phyloP scores from a whole-genome alignment of 2,113 vertebrate genomes.

The Podarcis raffonei region DNA sequence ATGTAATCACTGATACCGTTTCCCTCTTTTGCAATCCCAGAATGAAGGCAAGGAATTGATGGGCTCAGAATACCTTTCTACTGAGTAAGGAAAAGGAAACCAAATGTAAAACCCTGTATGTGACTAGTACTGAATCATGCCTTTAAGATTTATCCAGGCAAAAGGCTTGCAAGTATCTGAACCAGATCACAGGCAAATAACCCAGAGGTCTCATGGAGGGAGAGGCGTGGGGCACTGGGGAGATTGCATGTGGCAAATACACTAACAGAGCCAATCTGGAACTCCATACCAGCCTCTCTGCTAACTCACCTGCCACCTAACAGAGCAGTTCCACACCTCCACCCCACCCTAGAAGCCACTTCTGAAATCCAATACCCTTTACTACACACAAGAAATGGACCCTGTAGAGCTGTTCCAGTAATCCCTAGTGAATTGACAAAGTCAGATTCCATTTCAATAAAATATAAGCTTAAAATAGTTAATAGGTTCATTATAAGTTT shows the following conservation, averaged over 20 bases:
- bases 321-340: too few relatives aligned
- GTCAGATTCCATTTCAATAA: neutral
- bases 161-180: neutral
- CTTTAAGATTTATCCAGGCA: conserved; percentile 16
- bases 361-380: neutral
- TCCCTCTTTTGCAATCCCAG: conserved; percentile 11
- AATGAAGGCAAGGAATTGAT: conserved; percentile 8
- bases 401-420: neutral
- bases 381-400: neutral
- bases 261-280: too few relatives aligned
- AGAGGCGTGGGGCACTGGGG: too few relatives aligned
- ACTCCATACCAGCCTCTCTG: too few relatives aligned
- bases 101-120: conserved; percentile 6
- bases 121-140: neutral
- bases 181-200: neutral
- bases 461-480: neutral
- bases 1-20: neutral
- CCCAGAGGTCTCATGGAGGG: too few relatives aligned
- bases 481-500: neutral
- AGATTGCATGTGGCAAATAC: too few relatives aligned
- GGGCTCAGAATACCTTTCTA: conserved; percentile 16
- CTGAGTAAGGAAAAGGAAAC: neutral
- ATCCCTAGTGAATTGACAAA: neutral
- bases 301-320: too few relatives aligned
- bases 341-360: too few relatives aligned